Evolutionary conservation across 2,888 invertebrate genomes (phyloP), one percentile per base, ranked within the genome.

Genomic region (Penaeus monodon): DNA sequence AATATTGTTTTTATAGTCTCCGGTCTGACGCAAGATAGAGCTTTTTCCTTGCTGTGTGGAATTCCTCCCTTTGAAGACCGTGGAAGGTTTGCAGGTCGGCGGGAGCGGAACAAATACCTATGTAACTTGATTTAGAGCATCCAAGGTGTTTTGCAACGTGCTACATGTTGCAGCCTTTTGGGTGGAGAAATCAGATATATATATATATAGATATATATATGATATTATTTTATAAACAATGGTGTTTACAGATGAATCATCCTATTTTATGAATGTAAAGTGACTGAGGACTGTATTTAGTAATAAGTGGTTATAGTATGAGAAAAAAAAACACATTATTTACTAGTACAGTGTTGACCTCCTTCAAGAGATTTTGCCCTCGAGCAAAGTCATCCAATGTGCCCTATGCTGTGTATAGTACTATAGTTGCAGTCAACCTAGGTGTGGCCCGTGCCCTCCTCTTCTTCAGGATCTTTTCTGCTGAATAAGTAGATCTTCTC

Each of bases 321-420:
- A 79, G 84, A 86, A 76, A 78, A 84, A 84, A 79, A 84, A 78
- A 85, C 80, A 86, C 49, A 49, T 33, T 76, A 44, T 82, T 33
- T 77, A 68, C 74, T 81, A 76, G 85, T 81, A 73, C 85, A 68
- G 85, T 85, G 80, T 70, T 33, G 49, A 81, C 81, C 49, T 77
- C 64, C 76, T 76, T 65, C 76, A 76, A 76, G 74, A 76, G 85
- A 84, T 77, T 76, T 77, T 82, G 76, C 44, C 82, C 78, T 57
- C 70, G 73, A 86, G 44, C 77, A 76, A 81, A 81, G 68, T 76
- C 70, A 79, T 68, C 86, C 78, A 24, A 86, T 86, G 86, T 86
- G 81, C 82, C 86, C 86, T 86, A 82, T 33, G 86, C 81, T 78
- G 81, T 86, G 82, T 86, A 82, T 86, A 86, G 81, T 76, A 57